A percentile compares a stretch with the other conserved stretches of the same genome.
Conservation (phyloP, 2,113 vertebrate genomes). For the Nesospiza acunhae region DNA sequence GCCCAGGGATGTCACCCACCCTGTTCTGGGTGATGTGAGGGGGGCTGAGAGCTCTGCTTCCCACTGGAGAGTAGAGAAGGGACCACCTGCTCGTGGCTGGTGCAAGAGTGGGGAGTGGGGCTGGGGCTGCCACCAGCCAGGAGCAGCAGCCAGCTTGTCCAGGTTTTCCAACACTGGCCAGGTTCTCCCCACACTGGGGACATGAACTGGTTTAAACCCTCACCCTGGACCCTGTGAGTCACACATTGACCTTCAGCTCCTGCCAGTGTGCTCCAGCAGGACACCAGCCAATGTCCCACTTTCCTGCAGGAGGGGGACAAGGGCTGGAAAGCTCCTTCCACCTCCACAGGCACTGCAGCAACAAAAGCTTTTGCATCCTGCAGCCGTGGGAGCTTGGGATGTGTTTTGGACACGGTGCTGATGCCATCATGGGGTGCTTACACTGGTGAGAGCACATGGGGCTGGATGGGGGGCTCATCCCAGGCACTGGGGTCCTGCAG, state of each 20-base stretch:
- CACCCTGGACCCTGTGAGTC: not conserved
- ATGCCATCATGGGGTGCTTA: not conserved
- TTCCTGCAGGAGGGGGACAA: not conserved
- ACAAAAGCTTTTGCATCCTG: not conserved
- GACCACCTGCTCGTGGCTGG: fast-evolving
- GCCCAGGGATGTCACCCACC: not conserved
- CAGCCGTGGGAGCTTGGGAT: not conserved
- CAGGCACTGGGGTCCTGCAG: fast-evolving
- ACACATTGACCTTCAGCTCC: not conserved
- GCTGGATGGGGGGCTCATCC: fast-evolving
- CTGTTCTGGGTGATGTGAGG: not conserved
- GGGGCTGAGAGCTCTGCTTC: not conserved
- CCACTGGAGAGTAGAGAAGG: not conserved
- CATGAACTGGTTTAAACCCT: not conserved
- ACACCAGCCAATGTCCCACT: not conserved
- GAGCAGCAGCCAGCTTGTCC: not conserved
- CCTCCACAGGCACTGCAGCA: fast-evolving
- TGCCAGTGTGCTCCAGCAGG: fast-evolving
- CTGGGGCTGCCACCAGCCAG: not conserved
- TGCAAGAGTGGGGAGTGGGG: fast-evolving
- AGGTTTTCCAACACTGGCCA: not conserved
- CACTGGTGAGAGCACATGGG: not conserved
- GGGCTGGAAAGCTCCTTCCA: not conserved
- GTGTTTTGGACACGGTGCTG: fast-evolving
- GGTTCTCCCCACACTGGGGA: fast-evolving